Base-by-base conservation (phyloP, 2,113 vertebrate genomes). In the Pomatorhinus ruficollis region DNA sequence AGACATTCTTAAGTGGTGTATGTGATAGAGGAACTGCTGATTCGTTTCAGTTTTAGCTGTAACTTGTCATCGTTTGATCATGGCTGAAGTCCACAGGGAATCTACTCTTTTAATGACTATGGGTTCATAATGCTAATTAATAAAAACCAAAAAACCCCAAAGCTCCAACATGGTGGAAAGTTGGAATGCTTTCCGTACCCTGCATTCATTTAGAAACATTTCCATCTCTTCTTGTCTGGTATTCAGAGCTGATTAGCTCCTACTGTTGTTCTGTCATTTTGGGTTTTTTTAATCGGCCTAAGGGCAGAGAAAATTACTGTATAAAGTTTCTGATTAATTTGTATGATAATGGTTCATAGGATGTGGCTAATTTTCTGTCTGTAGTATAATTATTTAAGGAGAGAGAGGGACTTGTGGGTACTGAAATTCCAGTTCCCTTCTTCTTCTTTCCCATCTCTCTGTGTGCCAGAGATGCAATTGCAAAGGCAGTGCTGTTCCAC, bases 301-400 rank as follows among this genome's bases (percentile, higher is more conserved):
- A 68, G 49, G 49, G 49, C 53, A 21, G 10, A 87, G 61, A 65
- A 93, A 94, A 93, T 94, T 24, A 52, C 53, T 35, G 23, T 75
- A 20, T 68, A 54, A 91, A 82, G 27, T 82, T 95, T 91, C 33
- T 75, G 84, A 72, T 91, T 68, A 93, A 52, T 76, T 79, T 47
- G 11, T 39, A n/a, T 65, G 63, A 59, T 91, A 81, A 52, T 37
- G 37, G n/a, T 64, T 79, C 37, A 63, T 71, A 61, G 71, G 79
- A 86, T 76, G 44, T 60, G 24, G 68, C 45, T 87, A n/a, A 82
- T 87, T 91, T 89, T 84, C 66, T 66, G 11, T 77, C 4, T 79
- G 12, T 24, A 54, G 30, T 63, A 11, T 21, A 81, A 40, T 84
- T 87, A 87, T 63, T 92, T 74, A 84, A 63, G 69, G 60, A 54